A percentile compares a stretch with the other conserved stretches of the same genome.
These are phyloP conservation scores for Metellina segmentata DNA, from an alignment of 2,888 invertebrate species.

Conservation along the genomic window DNA sequence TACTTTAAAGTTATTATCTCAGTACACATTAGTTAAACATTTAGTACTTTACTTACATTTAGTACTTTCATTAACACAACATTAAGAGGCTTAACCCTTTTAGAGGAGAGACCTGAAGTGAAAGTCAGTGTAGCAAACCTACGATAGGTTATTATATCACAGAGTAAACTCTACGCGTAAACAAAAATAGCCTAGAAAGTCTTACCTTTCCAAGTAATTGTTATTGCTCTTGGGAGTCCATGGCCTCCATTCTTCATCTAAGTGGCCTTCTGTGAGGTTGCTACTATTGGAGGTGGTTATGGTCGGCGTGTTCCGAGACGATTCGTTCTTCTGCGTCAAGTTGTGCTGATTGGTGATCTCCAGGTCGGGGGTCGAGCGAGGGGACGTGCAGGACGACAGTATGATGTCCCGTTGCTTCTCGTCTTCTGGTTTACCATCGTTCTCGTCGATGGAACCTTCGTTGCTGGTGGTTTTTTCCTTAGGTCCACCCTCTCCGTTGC, in stretches of 20 bases:
- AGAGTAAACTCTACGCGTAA: too few relatives aligned
- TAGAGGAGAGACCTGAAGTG: too few relatives aligned
- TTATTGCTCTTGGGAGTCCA: conserved; percentile 74
- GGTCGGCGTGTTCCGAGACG: conserved; percentile 25
- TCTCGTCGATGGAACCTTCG: conserved; percentile 29
- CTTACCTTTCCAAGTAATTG: conserved; percentile 67
- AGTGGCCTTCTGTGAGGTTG: conserved; percentile 61
- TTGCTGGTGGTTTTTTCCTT: conserved; percentile 60
- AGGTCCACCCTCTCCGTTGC: conserved; percentile 19
- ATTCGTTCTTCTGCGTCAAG: conserved; percentile 1
- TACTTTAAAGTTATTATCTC: too few relatives aligned
- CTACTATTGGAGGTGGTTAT: conserved; percentile 48
- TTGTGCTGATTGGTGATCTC: conserved; percentile 60
- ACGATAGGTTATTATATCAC: too few relatives aligned
- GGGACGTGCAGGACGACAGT: conserved; percentile 46
- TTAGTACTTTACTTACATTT: too few relatives aligned
- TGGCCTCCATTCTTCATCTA: conserved; percentile 71
- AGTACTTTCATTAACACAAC: too few relatives aligned
- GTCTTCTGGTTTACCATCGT: conserved; percentile 20
- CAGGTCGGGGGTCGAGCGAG: conserved; percentile 65
- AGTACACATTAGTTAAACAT: too few relatives aligned
- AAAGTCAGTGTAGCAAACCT: too few relatives aligned
- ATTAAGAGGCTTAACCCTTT: too few relatives aligned
- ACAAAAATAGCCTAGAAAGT: too few relatives aligned
- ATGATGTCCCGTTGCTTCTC: conserved; percentile 47